These are phyloP conservation scores for Halcyon badia DNA, from an alignment of 2,797 vertebrate genomes.

Conservation along the genomic window DNA sequence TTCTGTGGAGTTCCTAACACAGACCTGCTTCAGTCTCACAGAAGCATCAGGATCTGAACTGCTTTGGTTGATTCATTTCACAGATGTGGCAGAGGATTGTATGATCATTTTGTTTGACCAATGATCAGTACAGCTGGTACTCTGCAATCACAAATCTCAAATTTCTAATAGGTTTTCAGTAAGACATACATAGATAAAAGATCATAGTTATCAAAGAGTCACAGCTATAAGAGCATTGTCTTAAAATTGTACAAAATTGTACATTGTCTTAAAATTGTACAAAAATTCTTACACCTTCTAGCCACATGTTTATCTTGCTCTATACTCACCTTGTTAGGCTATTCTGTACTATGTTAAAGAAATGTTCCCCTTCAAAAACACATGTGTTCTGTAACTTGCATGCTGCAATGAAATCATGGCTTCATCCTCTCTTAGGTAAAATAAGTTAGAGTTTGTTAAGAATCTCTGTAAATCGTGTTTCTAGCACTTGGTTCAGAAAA, in stretches of 20 bases:
- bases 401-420: not conserved
- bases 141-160: not conserved
- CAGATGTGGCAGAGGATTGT: not conserved
- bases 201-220: not conserved
- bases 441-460: not conserved
- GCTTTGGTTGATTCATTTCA: not conserved
- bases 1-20: not conserved
- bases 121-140: not conserved
- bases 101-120: not conserved
- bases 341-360: not conserved
- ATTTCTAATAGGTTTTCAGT: not conserved
- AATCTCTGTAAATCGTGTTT: not conserved
- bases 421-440: not conserved
- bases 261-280: too few relatives aligned
- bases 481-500: not conserved
- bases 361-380: not conserved
- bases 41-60: not conserved
- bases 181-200: not conserved
- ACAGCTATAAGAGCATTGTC: not conserved
- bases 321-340: not conserved
- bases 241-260: too few relatives aligned
- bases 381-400: not conserved
- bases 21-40: not conserved
- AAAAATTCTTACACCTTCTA: not conserved
- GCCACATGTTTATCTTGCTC: not conserved